These are phyloP conservation scores for Apamea sordens DNA, from an alignment of 2,888 invertebrate species.

Conservation along the genomic window DNA sequence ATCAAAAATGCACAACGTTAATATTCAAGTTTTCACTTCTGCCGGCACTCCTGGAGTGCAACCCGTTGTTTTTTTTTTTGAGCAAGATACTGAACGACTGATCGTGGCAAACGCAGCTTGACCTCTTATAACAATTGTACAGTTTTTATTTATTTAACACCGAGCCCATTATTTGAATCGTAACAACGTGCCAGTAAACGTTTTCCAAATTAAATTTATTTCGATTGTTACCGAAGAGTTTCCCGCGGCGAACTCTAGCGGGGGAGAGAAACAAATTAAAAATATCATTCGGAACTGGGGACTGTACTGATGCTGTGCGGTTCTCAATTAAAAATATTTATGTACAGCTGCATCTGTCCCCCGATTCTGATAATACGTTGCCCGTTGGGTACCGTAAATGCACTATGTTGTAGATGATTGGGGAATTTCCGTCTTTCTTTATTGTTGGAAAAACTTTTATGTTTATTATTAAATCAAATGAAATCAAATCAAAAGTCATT, in stretches of 20 bases:
- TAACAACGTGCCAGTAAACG: slow-evolving; percentile 18
- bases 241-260: background rate
- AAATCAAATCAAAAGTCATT: too few species aligned
- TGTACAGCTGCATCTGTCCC: background rate
- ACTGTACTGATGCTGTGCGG: background rate
- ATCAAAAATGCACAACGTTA: too few species aligned
- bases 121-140: background rate
- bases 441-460: background rate
- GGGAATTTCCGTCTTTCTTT: background rate
- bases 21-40: too few species aligned
- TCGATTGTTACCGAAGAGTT: slow-evolving; percentile 39
- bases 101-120: background rate
- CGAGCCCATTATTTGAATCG: slow-evolving; percentile 24
- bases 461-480: too few species aligned
- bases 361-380: background rate
- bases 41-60: too few species aligned
- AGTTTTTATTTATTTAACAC: slow-evolving; percentile 11
- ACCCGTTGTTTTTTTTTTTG: background rate
- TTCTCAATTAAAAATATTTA: slow-evolving; percentile 38
- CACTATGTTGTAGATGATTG: background rate
- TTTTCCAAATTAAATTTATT: slow-evolving; percentile 39
- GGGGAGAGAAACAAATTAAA: slow-evolving; percentile 48
- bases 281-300: slow-evolving; percentile 36
- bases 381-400: background rate
- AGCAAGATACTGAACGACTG: background rate